phyloP scores from a whole-genome alignment of 2,113 vertebrate genomes.

The Rhegmatorhina hoffmannsi region DNA sequence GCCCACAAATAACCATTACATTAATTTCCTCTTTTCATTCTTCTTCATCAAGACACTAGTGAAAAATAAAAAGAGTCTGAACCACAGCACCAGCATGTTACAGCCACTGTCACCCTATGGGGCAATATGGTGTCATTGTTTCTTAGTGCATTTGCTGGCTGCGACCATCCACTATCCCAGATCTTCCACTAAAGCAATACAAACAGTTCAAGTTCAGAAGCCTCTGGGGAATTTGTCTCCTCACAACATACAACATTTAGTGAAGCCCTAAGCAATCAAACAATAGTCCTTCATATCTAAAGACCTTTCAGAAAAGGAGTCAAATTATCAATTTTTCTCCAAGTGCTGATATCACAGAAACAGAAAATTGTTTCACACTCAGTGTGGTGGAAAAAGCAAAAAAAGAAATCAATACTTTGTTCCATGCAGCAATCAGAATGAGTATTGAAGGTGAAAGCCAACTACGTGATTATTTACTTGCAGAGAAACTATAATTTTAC shows the following conservation, averaged over 20 bases:
- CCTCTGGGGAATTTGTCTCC: background rate
- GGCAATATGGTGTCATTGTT: background rate
- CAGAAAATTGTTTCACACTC: conserved; percentile 30
- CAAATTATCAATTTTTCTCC: conserved; percentile 17
- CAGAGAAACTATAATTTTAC: background rate
- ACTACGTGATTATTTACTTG: background rate
- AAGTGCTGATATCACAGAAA: conserved; percentile 11
- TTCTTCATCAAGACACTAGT: background rate
- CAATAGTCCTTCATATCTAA: background rate
- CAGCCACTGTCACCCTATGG: background rate
- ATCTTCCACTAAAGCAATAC: background rate
- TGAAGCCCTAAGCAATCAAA: background rate
- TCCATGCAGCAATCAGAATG: background rate
- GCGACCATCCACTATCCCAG: background rate
- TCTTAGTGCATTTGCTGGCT: background rate
- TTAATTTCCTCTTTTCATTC: background rate
- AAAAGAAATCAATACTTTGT: background rate
- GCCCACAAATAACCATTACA: background rate
- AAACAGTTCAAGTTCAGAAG: background rate
- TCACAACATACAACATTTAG: background rate
- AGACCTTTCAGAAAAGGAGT: background rate
- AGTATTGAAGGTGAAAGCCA: conserved; percentile 2
- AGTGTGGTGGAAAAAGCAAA: background rate
- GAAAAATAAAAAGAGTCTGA: background rate
- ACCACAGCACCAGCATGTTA: background rate